These are phyloP conservation scores for Hymenochirus boettgeri DNA, from an alignment of 2,113 vertebrate species.

Conservation along the genomic window DNA sequence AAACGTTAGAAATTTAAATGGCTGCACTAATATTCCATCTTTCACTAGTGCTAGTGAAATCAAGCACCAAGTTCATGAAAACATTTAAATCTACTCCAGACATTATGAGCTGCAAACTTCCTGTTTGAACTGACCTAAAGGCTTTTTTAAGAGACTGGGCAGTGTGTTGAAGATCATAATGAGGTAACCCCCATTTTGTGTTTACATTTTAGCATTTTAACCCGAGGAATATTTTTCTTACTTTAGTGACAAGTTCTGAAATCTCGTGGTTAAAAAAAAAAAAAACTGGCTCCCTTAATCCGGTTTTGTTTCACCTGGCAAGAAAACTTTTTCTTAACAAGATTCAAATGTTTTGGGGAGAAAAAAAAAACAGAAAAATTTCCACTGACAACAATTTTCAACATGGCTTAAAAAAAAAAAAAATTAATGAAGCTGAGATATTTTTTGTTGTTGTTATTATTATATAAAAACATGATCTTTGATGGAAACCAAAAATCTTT, in stretches of 20 bases:
- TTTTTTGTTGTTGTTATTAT: constrained; percentile 24
- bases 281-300: constrained; percentile 6
- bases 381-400: constrained; percentile 35
- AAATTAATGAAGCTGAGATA: constrained; percentile 1
- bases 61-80: neutral
- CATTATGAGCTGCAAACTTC: constrained; percentile 45
- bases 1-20: constrained; percentile 9
- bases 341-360: constrained; percentile 32
- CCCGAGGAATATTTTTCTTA: constrained; percentile 37
- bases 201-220: constrained; percentile 4
- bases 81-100: constrained; percentile 43
- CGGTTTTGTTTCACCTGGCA: constrained; percentile 26
- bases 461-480: constrained; percentile 31
- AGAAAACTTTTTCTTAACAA: constrained; percentile 30
- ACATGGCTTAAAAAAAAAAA: constrained; percentile 20
- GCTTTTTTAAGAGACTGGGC: constrained; percentile 33
- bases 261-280: constrained; percentile 19
- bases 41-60: constrained; percentile 37
- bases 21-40: constrained; percentile 28
- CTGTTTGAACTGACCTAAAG: constrained; percentile 41
- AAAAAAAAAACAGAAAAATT: constrained; percentile 15
- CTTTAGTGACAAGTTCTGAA: constrained; percentile 31
- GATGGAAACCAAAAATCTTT: constrained; percentile 23
- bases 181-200: constrained; percentile 33
- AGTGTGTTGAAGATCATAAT: constrained; percentile 36